phyloP scores from a whole-genome alignment of 2,888 invertebrate species.

The Ichneumoninae sp. region DNA sequence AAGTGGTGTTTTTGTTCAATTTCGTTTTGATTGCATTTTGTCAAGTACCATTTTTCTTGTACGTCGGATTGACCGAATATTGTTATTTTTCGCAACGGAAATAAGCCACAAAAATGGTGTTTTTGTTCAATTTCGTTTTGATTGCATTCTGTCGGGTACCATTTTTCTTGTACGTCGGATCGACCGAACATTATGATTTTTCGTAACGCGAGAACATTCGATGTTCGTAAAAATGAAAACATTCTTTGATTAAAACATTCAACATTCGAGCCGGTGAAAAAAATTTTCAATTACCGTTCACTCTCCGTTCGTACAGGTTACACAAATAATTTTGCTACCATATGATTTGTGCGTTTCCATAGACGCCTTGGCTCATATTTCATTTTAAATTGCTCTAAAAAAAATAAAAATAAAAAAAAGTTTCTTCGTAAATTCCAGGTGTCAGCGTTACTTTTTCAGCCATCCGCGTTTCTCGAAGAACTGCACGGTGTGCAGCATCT shows the following conservation, averaged over 20 bases:
- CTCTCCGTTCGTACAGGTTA: background rate
- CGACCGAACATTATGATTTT: background rate
- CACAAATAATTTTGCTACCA: background rate
- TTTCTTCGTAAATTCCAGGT: background rate
- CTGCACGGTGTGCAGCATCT: slow-evolving; percentile 76
- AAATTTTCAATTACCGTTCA: background rate
- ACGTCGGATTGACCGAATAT: background rate
- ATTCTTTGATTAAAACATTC: background rate
- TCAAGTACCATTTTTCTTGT: background rate
- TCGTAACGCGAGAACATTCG: background rate
- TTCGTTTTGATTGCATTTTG: background rate
- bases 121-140: background rate
- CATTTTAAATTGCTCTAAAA: background rate
- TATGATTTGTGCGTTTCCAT: background rate
- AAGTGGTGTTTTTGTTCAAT: no score
- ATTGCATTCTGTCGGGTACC: background rate
- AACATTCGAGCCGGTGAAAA: background rate
- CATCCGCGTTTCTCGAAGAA: slow-evolving; percentile 78
- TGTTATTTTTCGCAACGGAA: background rate
- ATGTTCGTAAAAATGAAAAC: background rate
- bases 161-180: background rate
- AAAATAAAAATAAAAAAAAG: background rate
- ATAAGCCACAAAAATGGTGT: no score
- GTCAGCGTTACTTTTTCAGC: slow-evolving; percentile 72
- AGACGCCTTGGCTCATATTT: background rate